Conservation (phyloP, 2,113 vertebrate species). For the Gallinago undulata region DNA sequence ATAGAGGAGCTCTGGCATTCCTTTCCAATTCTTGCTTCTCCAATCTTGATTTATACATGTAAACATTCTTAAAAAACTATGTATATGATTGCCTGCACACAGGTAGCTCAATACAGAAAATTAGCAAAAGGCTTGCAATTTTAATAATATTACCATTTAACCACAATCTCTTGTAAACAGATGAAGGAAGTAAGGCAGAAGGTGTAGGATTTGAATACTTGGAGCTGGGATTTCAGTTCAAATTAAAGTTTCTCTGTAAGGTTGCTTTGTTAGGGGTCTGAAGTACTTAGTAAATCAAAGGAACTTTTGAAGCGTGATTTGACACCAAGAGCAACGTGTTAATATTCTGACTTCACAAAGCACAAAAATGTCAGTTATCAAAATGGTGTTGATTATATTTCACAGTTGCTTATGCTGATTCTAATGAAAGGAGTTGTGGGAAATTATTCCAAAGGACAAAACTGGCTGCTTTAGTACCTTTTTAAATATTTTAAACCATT, state of each 20-base stretch:
- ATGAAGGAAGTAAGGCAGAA: neutral
- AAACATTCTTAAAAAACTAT: neutral
- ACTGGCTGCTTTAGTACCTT: slow-evolving; percentile 42
- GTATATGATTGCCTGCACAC: neutral
- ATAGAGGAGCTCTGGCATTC: neutral
- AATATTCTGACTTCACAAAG: slow-evolving; percentile 35
- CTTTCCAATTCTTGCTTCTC: neutral
- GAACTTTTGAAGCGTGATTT: slow-evolving; percentile 32
- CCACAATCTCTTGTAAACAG: neutral
- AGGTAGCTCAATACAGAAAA: neutral
- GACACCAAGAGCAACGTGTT: slow-evolving; percentile 7
- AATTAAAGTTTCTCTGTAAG: neutral
- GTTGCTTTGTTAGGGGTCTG: neutral
- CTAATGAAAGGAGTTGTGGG: slow-evolving; percentile 11
- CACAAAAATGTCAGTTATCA: slow-evolving; percentile 22
- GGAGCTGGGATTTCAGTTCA: neutral
- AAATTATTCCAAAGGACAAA: slow-evolving; percentile 52
- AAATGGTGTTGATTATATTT: slow-evolving; percentile 59
- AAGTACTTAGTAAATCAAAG: slow-evolving; percentile 14
- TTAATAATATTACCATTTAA: neutral
- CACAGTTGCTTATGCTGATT: slow-evolving; percentile 52
- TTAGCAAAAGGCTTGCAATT: neutral
- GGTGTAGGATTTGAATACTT: neutral
- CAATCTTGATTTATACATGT: fast-evolving
- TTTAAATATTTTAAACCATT: slow-evolving; percentile 5